Evolutionary conservation across 2,888 invertebrate genomes (phyloP).

Genomic region (Pyrocoelia pectoralis): DNA sequence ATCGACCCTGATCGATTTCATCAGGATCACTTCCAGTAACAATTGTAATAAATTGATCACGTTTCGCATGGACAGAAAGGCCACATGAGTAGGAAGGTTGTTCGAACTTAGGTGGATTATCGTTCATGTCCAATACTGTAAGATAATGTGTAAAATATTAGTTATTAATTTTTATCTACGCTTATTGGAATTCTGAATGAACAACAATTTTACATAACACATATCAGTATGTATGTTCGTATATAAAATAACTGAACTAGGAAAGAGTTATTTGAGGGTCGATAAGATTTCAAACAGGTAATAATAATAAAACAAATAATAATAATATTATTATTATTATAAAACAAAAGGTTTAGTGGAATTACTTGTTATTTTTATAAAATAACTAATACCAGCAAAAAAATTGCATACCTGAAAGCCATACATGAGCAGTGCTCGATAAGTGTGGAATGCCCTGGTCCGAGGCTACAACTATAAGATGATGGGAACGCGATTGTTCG

Average conservation of each 20-base stretch:
- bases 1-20: constrained; percentile 74
- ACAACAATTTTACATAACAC: too few species aligned
- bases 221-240: too few species aligned
- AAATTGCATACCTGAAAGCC: constrained; percentile 70
- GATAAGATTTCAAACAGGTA: too few species aligned
- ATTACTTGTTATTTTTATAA: too few species aligned
- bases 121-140: constrained; percentile 87
- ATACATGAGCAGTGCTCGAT: constrained; percentile 82
- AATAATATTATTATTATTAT: too few species aligned
- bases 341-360: too few species aligned
- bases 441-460: constrained; percentile 87
- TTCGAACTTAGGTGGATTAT: constrained; percentile 88
- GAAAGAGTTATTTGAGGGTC: too few species aligned
- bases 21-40: constrained; percentile 91
- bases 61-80: constrained; percentile 81
- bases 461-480: constrained; percentile 80
- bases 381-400: too few species aligned
- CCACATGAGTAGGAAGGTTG: constrained; percentile 80
- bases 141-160: constrained; percentile 18
- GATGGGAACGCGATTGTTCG: constrained; percentile 76
- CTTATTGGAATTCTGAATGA: too few species aligned
- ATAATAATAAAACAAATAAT: too few species aligned
- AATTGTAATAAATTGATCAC: constrained; percentile 88
- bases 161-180: neutral
- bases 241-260: too few species aligned